Base-by-base conservation (phyloP, 2,797 vertebrate genomes). In the Lateolabrax maculatus region DNA sequence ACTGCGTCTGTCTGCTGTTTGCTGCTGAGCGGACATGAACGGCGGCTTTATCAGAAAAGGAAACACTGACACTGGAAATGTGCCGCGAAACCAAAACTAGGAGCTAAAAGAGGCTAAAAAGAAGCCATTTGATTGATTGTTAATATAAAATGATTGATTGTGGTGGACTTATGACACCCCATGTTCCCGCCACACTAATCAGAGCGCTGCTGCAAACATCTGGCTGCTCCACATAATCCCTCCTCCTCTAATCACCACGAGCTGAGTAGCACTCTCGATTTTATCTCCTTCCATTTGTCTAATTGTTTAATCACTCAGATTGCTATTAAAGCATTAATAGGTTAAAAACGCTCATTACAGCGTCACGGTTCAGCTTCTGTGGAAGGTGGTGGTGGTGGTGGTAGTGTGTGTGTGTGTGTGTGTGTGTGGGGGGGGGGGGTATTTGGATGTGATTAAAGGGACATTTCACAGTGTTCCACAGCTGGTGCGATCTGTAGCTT, bases 221-320 rank as follows among this genome's bases (percentile, higher is more conserved):
- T 93, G 94, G 84, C 63, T 19, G 67, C 80, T n/a, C 25, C 60
- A 6, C 44, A n/a, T 84, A 87, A 90, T 88, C 86, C 73, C 73
- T 16, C 31, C n/a, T 5, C 73, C 16, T 12, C 63, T 79, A 61
- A 72, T 80, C 86, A 85, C 84, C 84, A 82, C 79, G 75, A 75
- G 84, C 79, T 93, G 90, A 92, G 92, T 94, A 67, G 90, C 89
- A 66, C 84, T 92, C 82, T 88, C 72, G 31, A 77, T 91, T 83
- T 88, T 67, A 84, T 91, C 84, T 89, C 84, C 91, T 84, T 89
- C 87, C 91, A 94, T 94, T 94, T 92, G 83, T 89, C 49, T 89
- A 85, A 95, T 94, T 91, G 89, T 89, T 89, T 85, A 91, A 90
- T 92, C 83, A 80, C 79, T 61, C 25, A 36, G 77, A 90, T 83